Base-by-base conservation (phyloP, 2,888 invertebrate genomes). In the Formica aserva region DNA sequence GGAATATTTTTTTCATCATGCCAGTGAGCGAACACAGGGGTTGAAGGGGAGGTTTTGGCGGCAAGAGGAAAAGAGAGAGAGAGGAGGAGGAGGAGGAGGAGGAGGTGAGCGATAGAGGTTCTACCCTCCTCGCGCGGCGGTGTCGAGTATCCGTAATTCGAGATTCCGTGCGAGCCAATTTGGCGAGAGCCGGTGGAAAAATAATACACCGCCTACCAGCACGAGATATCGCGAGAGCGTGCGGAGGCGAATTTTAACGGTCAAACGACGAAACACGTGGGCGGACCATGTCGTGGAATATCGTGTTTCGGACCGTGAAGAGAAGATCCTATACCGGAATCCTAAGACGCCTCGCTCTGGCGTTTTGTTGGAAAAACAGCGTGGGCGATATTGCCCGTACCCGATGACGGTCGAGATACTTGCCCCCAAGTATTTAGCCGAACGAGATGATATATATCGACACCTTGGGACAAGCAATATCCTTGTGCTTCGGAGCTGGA, bases 141-240 rank as follows among this genome's bases (percentile, higher is more conserved):
- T 93, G 86, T 93, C 92, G 90, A 89, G 91, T 92, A 85, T 90
- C 92, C 87, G 94, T 93, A 94, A 94, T 90, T 91, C 89, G 94
- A 94, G 93, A 93, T 93, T 91, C 91, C 90, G 90, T 91, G 91
- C 91, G 91, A 93, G 93, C 93, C 93, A 94, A 94, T 94, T 94
- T 93, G 91, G 89, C 91, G 88, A 89, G 88, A 72, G 72, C 89
- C 87, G 81, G 66, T 84, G 90, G 92, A 93, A 93, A 93, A 93
- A 92, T 92, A 92, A 93, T 92, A 92, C 88, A 88, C 87, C 86
- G 86, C 88, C 91, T 91, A 91, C 89, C 91, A 89, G 87, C 91
- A 81, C 84, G 86, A 89, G 86, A 85, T 87, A 66, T 86, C 69
- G 74, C 84, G 86, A 89, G 89, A 82, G 87, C 86, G 84, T 72